Base-by-base conservation (phyloP, 1,140 invertebrate genomes). In the Anadara kagoshimensis region DNA sequence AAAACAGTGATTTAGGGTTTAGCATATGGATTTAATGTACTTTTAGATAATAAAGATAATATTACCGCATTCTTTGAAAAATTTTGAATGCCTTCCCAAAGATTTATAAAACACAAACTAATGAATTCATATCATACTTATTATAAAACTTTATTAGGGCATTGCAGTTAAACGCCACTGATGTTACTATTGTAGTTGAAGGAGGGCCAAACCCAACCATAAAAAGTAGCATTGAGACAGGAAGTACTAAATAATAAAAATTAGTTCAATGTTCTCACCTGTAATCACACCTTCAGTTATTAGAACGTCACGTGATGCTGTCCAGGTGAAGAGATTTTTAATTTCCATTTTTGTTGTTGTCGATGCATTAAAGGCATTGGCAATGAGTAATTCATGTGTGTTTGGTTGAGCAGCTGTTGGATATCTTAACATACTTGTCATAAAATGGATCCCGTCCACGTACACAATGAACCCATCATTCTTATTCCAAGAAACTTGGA, bases 401-500 rank as follows among this genome's bases (percentile, higher is more conserved):
- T 49, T 54, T 20, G 59, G 59, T 47, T 77, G 65, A 8, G 26
- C 67, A 14, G 65, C 61, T 16, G 69, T 69, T 36, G 70, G 75
- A 14, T 69, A 49, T 36, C 26, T 61, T 24, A 77, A 54, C 14
- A n/a, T 54, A 29, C 73, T 54, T 18, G 45, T 26, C 69, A 77
- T 73, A 18, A 73, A 73, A 2, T 44, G 20, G 10, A 73, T 41
- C 18, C 63, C 70, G 41, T 78, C 76, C n/a, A 78, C 22, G 41
- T 63, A 73, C 7, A 74, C 67, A 16, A 68, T 58, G 41, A 75
- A 66, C 0, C 76, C 72, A 43, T 56, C 58, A n/a, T 62, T 63
- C 16, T 61, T 65, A 61, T 71, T 75, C 73, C 73, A 75, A 14
- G 73, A 70, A 20, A 75, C 62, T 51, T 75, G 67, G 16, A 62